These are phyloP conservation scores for Lineus longissimus DNA, from an alignment of 1,140 invertebrate genomes.

Conservation along the genomic window DNA sequence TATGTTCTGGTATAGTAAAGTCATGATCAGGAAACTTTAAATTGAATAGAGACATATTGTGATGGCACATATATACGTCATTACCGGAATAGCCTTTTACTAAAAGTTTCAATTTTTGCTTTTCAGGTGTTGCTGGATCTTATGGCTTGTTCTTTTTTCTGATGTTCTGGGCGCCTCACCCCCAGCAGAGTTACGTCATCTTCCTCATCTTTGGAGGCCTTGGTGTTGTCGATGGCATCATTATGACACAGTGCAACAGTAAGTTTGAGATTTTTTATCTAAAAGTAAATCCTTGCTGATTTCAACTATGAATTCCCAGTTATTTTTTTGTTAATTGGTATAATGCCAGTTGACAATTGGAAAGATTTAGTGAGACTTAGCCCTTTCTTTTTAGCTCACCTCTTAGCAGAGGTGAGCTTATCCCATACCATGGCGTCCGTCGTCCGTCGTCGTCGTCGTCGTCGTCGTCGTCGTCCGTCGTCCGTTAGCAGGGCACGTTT, in stretches of 20 bases:
- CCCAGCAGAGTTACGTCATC: constrained; percentile 17
- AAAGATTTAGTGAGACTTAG: no score
- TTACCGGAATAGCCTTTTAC: no score
- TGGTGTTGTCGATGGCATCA: constrained; percentile 41
- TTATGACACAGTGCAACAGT: constrained; percentile 36
- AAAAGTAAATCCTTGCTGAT: background rate
- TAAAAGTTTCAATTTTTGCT: background rate
- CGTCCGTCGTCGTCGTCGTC: no score
- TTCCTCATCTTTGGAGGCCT: constrained; percentile 33
- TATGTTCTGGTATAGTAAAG: no score
- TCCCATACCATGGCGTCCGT: no score
- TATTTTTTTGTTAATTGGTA: background rate
- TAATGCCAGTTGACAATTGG: background rate
- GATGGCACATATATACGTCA: no score
- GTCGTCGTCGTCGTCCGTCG: no score
- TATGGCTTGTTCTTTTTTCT: constrained; percentile 24
- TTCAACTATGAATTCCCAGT: background rate
- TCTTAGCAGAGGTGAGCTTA: no score
- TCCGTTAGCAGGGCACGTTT: no score
- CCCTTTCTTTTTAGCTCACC: no score
- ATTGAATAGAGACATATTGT: no score
- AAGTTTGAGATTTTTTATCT: constrained; percentile 20
- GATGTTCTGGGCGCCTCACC: constrained; percentile 30
- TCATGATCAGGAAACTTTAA: no score
- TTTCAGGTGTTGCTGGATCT: background rate